Base-by-base conservation (phyloP, 2,888 invertebrate species). In the Trimorus sp. region DNA sequence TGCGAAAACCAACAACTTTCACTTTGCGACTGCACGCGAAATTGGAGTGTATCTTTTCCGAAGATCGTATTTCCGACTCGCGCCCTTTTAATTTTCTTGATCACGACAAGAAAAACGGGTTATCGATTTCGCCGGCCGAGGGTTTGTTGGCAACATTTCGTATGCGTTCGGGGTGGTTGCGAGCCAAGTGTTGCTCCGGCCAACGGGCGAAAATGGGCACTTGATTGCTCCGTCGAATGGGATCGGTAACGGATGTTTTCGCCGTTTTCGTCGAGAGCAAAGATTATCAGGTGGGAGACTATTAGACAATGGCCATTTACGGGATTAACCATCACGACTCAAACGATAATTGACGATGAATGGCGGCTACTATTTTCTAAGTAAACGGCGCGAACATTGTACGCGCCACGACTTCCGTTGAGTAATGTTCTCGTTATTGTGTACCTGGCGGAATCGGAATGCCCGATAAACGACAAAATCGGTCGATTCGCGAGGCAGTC, bases 281-380 rank as follows among this genome's bases (percentile, higher is more conserved):
- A 54, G 65, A 45, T 51, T 73, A 60, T 37, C 40, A 48, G 51
- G 60, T 63, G 60, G 74, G 26, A 49, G 68, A 49, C 51, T 60
- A 69, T 74, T 75, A 79, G 62, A 79, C 79, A 79, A 79, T 75
- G 74, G 59, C 59, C 74, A 74, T 79, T 79, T 80, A 75, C 65
- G 48, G 75, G 75, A 80, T 80, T 80, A 75, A 75, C 51, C 79
- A 74, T 79, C 69, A 74, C 69, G 38, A 40, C 62, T 69, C 59
- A 48, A 65, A 75, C 80, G 54, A 80, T 80, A 75, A 80, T 80
- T 80, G 80, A 80, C 75, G 65, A 75, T 60, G 75, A n/a, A 65
- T 66, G 75, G 49, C 49, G 40, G 54, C 70, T 40, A 66, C 63
- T 66, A 75, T 80, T 75, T 75, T 80, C 49, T 60, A 53, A 68